A percentile compares a stretch with the other conserved stretches of the same genome.
These are phyloP conservation scores for Thunnus maccoyii DNA, from an alignment of 2,113 vertebrate genomes.

Conservation along the genomic window DNA sequence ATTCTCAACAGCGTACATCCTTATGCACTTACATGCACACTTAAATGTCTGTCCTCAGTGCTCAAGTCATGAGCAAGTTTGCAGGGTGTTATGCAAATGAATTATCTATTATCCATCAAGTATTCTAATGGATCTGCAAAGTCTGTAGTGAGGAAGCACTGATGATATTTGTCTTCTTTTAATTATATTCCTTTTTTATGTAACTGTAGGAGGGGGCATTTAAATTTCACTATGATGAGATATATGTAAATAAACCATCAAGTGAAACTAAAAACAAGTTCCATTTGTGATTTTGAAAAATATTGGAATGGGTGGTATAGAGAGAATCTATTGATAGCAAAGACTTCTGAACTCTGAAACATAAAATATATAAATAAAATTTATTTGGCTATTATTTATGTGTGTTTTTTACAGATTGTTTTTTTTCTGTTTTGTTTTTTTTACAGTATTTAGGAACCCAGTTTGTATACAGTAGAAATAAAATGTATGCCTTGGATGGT, in stretches of 20 bases:
- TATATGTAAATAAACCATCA: neutral
- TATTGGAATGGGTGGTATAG: neutral
- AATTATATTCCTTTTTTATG: neutral
- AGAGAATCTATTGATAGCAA: neutral
- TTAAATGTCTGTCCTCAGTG: slow-evolving; percentile 28
- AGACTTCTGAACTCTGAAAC: neutral
- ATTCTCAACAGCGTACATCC: slow-evolving; percentile 25
- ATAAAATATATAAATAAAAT: neutral
- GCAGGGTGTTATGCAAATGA: slow-evolving; percentile 1
- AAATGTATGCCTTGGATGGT: neutral
- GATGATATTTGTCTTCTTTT: neutral
- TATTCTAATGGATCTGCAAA: neutral
- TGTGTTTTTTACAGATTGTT: neutral
- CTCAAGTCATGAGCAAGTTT: slow-evolving; percentile 27
- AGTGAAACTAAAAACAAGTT: neutral
- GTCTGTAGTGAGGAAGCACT: neutral
- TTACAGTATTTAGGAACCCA: neutral
- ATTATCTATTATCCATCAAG: neutral
- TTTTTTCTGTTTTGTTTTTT: neutral
- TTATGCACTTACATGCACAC: slow-evolving; percentile 38
- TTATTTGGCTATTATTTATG: neutral
- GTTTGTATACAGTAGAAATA: neutral
- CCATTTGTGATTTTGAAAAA: neutral
- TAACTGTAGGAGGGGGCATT: neutral
- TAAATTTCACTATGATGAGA: neutral